Conservation (phyloP, 2,797 vertebrate species). For the Megaceryle alcyon region DNA sequence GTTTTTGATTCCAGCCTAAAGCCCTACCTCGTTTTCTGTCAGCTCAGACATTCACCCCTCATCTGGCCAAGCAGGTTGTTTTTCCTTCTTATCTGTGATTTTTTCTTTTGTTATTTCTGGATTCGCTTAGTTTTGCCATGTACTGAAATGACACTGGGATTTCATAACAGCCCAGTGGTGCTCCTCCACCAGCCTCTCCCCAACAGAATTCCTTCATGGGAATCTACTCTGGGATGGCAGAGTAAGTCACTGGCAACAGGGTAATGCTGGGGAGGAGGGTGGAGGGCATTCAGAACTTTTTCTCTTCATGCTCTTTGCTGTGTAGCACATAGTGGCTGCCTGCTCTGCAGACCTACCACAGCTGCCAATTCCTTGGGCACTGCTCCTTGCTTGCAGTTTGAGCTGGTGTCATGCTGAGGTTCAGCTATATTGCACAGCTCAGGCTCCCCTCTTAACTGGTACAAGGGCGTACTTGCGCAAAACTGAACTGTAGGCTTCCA, state of each 20-base stretch:
- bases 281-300: neutral
- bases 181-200: neutral
- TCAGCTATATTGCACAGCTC: neutral
- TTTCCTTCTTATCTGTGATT: slow-evolving; percentile 47
- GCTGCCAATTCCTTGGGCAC: neutral
- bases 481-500: neutral
- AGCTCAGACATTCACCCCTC: slow-evolving; percentile 35
- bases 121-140: neutral
- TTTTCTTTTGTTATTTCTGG: neutral
- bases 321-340: neutral
- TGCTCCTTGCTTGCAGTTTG: neutral
- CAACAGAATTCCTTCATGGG: neutral
- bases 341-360: neutral
- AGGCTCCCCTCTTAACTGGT: neutral
- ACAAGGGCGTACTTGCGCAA: neutral
- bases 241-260: neutral
- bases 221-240: neutral
- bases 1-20: slow-evolving; percentile 67
- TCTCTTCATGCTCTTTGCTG: neutral
- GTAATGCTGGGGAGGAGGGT: neutral
- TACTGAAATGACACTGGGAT: neutral
- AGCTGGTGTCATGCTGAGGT: neutral
- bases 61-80: slow-evolving; percentile 19
- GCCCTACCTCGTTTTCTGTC: slow-evolving; percentile 52
- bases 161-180: neutral